Evolutionary conservation across 2,888 invertebrate genomes (phyloP), one percentile per base, ranked within the genome.

Genomic region (Resseliella maxima): DNA sequence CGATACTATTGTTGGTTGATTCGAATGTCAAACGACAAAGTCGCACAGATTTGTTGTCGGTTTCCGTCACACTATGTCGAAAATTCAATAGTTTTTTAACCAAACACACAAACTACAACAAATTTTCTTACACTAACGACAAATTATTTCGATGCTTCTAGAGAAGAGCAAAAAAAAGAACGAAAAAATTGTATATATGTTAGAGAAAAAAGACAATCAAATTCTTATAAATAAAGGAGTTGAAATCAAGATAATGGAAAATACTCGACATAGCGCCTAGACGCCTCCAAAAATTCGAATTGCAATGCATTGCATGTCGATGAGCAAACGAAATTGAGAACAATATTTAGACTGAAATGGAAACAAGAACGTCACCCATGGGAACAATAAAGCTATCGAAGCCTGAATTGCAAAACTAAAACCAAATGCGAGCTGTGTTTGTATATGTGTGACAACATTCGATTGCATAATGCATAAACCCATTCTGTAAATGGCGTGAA

Each of bases 21-120:
- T 36, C 81, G n/a, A 38, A 36, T 38, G 38, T 83, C 83, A 38
- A 38, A n/a, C 36, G 21, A 72, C 31, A 72, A 35, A 72, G 72
- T 72, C 72, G n/a, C 72, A 31, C 72, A 83, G 83, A 83, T 83
- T 83, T 83, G 83, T 83, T 38, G 36, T 38, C 83, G 83, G 83
- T 83, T 83, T 83, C 83, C 83, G 83, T 83, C 83, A 83, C 83
- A 83, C 83, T 38, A 83, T 83, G 83, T 83, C 83, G 38, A 83
- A 83, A 83, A 83, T 83, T 38, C 83, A 38, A 83, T 83, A 83
- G 83, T 83, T 83, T n/a, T 83, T 83, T 38, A 50, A 83, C 83
- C 83, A 36, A 72, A 72, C 35, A 36, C 31, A 72, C 36, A 18
- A 83, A 83, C 83, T n/a, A 83, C 36, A n/a, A 83, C 83, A 83